These are phyloP conservation scores for Proales similis DNA, from an alignment of 1,140 invertebrate genomes.

Conservation along the genomic window DNA sequence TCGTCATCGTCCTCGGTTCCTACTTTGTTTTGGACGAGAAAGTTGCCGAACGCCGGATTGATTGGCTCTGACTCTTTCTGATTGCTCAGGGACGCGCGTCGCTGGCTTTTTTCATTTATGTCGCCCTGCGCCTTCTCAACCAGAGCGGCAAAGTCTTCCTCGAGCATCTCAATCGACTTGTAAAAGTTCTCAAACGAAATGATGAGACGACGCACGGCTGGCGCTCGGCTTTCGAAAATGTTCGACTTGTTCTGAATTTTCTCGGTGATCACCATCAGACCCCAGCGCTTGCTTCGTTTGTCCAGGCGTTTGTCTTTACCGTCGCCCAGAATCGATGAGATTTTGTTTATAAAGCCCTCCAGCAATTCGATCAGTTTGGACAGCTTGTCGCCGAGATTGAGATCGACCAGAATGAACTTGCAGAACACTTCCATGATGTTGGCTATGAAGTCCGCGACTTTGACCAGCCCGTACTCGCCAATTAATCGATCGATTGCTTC, in stretches of 20 bases:
- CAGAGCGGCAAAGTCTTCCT: background rate
- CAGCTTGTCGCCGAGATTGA: background rate
- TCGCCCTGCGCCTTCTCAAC: background rate
- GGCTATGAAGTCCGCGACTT: conserved; percentile 3
- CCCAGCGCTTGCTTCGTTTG: background rate
- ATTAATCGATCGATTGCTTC: conserved; percentile 21
- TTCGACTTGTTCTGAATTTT: conserved; percentile 12
- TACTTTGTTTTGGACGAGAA: background rate
- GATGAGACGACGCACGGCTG: background rate
- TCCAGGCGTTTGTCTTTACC: background rate
- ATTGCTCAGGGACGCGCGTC: no score
- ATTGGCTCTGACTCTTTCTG: background rate
- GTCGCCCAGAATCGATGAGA: background rate
- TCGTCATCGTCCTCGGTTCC: background rate
- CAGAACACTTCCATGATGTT: conserved; percentile 15
- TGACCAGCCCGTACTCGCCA: conserved; percentile 3
- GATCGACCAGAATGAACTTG: conserved; percentile 2
- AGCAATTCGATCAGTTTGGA: conserved; percentile 1
- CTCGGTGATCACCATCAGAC: conserved; percentile 4
- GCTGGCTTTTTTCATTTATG: background rate
- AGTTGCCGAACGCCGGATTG: background rate
- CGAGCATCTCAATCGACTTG: background rate
- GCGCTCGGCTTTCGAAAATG: conserved; percentile 12
- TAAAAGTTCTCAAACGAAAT: conserved; percentile 22
- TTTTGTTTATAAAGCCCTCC: background rate